phyloP scores from a whole-genome alignment of 53 echinoderm and acorn worm genomes.

The Hippasteria phrygiana region DNA sequence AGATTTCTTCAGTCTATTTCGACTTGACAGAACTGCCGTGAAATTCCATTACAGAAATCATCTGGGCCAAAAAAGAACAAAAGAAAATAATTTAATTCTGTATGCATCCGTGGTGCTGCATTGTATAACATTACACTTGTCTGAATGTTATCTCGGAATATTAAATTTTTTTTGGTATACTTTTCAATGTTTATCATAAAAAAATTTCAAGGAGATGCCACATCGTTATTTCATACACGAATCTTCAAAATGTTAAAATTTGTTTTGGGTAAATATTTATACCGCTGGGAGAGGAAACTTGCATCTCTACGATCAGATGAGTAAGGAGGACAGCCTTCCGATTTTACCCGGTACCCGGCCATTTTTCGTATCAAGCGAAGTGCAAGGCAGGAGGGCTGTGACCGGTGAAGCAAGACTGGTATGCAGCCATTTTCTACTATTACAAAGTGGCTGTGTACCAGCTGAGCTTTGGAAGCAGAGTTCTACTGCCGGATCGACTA shows the following conservation, averaged over 20 bases:
- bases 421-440: no score
- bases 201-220: conserved; percentile 25
- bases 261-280: background rate
- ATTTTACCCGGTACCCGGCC: no score
- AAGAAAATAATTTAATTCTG: background rate
- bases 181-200: background rate
- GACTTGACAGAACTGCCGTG: background rate
- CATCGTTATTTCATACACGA: conserved; percentile 29
- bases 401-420: no score
- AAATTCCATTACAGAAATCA: background rate
- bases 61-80: background rate
- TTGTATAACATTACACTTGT: background rate
- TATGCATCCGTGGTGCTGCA: conserved; percentile 31
- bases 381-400: no score
- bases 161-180: background rate
- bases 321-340: no score
- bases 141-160: background rate
- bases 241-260: conserved; percentile 11
- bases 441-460: no score
- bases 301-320: no score
- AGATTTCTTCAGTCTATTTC: background rate
- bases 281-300: no score
- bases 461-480: no score
- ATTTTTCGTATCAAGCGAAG: no score
- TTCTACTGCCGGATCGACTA: no score